phyloP scores from a whole-genome alignment of 1,140 invertebrate genomes.

The Neodiprion pinetum region DNA sequence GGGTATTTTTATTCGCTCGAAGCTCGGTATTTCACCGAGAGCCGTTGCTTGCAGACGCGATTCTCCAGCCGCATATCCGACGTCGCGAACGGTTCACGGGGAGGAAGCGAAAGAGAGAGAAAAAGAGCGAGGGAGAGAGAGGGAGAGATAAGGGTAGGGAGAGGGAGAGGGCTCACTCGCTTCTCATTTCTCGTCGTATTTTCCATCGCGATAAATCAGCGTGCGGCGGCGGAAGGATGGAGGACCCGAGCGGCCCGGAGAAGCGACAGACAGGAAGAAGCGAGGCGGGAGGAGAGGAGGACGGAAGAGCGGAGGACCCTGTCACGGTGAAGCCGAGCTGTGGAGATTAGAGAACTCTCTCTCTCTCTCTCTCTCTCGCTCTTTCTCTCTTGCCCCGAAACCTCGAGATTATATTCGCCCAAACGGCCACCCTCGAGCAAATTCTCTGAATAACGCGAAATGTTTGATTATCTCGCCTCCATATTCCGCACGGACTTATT shows the following conservation, averaged over 20 bases:
- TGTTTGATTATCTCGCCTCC: no score
- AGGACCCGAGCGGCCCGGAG: slow-evolving; percentile 27
- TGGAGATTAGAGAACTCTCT: neutral
- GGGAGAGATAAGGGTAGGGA: no score
- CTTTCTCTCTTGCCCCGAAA: no score
- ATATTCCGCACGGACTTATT: no score
- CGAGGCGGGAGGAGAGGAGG: slow-evolving; percentile 27
- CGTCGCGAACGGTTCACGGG: neutral
- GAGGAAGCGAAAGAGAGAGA: neutral
- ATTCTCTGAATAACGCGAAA: no score
- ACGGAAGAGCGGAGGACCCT: neutral
- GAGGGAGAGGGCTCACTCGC: slow-evolving; percentile 30
- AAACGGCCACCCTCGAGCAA: no score
- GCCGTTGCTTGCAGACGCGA: neutral
- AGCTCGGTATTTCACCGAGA: neutral
- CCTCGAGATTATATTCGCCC: no score
- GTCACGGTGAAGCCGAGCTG: neutral
- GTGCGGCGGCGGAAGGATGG: slow-evolving; percentile 46
- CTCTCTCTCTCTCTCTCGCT: no score
- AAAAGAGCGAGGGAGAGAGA: no score
- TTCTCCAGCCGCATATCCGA: neutral
- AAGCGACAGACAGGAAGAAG: slow-evolving; percentile 41
- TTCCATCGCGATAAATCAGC: slow-evolving; percentile 61
- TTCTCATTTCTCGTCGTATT: slow-evolving; percentile 58
- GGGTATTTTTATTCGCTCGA: neutral